Conservation (phyloP, 2,888 invertebrate genomes). For the Bombylius discolor region DNA sequence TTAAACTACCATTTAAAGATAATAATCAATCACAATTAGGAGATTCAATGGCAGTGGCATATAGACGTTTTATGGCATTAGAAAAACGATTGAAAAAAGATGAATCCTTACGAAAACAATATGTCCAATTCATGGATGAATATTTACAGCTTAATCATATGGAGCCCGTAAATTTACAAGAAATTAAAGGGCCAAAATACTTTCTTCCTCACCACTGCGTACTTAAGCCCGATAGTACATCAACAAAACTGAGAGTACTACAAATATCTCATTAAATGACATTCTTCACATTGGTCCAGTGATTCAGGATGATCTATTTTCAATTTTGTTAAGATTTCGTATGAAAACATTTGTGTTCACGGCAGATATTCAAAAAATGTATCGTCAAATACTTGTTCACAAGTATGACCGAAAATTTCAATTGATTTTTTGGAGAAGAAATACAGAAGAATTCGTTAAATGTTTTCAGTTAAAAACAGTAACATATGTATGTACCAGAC, state of each 20-base stretch:
- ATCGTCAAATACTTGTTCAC: not conserved
- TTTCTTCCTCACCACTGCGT: not conserved
- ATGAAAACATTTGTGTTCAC: not conserved
- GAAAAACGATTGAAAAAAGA: not conserved
- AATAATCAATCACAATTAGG: not conserved
- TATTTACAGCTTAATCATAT: not conserved
- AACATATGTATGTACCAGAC: not conserved
- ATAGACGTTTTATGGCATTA: not conserved
- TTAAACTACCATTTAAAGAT: not conserved
- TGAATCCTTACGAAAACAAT: not conserved
- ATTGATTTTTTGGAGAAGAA: not conserved
- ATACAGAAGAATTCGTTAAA: not conserved
- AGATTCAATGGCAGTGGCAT: not conserved
- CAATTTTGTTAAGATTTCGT: not conserved
- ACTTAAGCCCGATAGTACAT: not conserved
- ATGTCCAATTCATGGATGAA: not conserved
- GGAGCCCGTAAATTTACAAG: not conserved
- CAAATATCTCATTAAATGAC: not conserved
- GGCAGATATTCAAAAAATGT: not conserved
- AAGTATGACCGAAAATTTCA: not conserved
- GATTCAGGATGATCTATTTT: not conserved
- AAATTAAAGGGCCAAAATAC: not conserved
- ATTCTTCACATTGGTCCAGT: not conserved
- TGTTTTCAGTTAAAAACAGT: not conserved
- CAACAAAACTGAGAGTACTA: not conserved